Evolutionary conservation across 2,113 vertebrate species (phyloP), one percentile per base, ranked within the genome.

Genomic region (Pelobates fuscus): DNA sequence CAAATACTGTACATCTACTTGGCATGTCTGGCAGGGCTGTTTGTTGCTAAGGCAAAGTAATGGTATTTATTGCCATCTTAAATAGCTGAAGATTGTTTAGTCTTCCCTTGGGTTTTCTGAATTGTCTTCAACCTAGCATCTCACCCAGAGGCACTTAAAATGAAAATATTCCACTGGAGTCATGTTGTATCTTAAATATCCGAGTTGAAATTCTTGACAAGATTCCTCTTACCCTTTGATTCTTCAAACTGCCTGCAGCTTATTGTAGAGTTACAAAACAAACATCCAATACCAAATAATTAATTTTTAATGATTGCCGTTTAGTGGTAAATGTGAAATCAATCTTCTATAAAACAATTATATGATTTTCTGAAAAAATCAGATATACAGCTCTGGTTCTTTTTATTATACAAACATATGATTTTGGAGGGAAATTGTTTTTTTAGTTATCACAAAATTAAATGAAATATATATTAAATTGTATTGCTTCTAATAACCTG

Each of bases 1-100:
- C n/a, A n/a, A n/a, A n/a, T n/a, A n/a, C n/a, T n/a, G n/a, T n/a
- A n/a, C n/a, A n/a, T n/a, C n/a, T n/a, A n/a, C n/a, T n/a, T n/a
- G n/a, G n/a, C n/a, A n/a, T 43, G 8, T 8, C 18, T 52, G 49
- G 10, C 49, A 52, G 18, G 8, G 18, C 49, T 18, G 7, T 52
- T 18, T 52, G 49, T 52, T 52, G 49, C 49, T 52, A 52, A 18
- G 49, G 49, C 49, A 52, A 52, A 52, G 49, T 52, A 52, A 18
- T 52, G 49, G 18, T 18, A 52, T 52, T 18, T 18, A 52, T 52
- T 52, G 49, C 18, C 49, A 5, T 4, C 18, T 52, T 18, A 5
- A n/a, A 52, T 7, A 52, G 49, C 49, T 52, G 49, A 5, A 7
- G 49, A 8, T 52, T 52, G 49, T 52, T 52, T 52, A 5, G 49